A percentile compares a stretch with the other conserved stretches of the same genome.
Conservation (phyloP, 1,140 invertebrate species). For the Bilobella aurantiaca region DNA sequence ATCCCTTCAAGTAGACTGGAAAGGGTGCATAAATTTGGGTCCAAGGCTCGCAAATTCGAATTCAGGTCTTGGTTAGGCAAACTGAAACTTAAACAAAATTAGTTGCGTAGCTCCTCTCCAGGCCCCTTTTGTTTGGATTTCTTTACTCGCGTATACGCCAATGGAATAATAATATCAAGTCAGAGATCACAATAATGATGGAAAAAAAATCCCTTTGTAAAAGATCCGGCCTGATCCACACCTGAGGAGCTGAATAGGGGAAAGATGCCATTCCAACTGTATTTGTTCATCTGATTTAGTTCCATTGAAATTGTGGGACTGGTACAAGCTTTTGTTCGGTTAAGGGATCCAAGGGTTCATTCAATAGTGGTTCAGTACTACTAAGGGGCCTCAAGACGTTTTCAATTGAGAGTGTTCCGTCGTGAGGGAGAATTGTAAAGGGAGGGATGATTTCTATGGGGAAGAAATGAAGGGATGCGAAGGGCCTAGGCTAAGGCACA, state of each 20-base stretch:
- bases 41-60: no score
- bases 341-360: no score
- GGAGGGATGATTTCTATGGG: background rate
- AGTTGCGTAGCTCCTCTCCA: no score
- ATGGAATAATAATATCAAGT: background rate
- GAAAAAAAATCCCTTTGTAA: background rate
- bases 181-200: background rate
- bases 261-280: background rate
- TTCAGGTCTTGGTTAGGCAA: no score
- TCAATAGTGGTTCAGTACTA: background rate
- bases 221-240: background rate
- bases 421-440: background rate
- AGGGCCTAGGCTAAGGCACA: conserved; percentile 13
- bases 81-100: no score
- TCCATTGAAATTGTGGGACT: background rate
- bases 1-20: no score
- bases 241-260: background rate
- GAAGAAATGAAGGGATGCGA: background rate
- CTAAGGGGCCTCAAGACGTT: background rate
- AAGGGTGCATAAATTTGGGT: no score
- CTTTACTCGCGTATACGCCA: background rate
- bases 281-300: background rate
- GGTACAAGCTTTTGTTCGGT: background rate
- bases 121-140: no score
- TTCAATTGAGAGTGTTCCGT: background rate